phyloP scores from a whole-genome alignment of 2,797 vertebrate species.

The Gymnocypris eckloni region DNA sequence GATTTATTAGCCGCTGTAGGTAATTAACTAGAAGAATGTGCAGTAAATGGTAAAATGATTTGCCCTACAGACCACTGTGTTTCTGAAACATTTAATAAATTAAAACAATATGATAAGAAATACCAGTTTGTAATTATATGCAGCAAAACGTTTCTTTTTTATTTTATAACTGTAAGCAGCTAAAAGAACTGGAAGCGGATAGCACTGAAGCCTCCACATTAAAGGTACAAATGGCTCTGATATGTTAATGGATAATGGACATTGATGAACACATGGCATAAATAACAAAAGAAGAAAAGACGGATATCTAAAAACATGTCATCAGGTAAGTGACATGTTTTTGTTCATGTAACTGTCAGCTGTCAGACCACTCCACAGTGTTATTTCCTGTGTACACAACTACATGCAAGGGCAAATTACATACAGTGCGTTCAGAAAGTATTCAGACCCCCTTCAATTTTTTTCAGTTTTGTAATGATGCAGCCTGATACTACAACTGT shows the following conservation, averaged over 20 bases:
- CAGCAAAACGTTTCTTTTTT: too few species aligned
- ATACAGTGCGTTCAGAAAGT: too few species aligned
- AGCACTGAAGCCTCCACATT: too few species aligned
- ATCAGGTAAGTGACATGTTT: neutral
- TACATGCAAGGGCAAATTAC: neutral
- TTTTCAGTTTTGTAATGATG: too few species aligned
- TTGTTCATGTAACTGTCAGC: neutral
- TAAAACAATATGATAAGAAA: neutral
- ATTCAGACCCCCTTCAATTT: neutral
- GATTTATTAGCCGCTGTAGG: neutral
- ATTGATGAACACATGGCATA: neutral
- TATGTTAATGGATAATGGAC: neutral
- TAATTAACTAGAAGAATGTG: neutral
- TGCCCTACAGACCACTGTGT: neutral
- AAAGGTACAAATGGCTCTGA: neutral
- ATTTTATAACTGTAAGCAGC: too few species aligned
- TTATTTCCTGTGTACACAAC: neutral
- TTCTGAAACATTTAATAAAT: neutral
- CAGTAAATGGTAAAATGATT: neutral
- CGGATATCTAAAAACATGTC: neutral
- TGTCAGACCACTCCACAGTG: neutral
- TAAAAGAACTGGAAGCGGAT: neutral
- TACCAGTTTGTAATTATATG: neutral
- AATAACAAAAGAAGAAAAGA: neutral
- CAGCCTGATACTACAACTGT: too few species aligned